A percentile compares a stretch with the other conserved stretches of the same genome.
phyloP scores from a whole-genome alignment of 2,797 vertebrate species.

The Morelia viridis region DNA sequence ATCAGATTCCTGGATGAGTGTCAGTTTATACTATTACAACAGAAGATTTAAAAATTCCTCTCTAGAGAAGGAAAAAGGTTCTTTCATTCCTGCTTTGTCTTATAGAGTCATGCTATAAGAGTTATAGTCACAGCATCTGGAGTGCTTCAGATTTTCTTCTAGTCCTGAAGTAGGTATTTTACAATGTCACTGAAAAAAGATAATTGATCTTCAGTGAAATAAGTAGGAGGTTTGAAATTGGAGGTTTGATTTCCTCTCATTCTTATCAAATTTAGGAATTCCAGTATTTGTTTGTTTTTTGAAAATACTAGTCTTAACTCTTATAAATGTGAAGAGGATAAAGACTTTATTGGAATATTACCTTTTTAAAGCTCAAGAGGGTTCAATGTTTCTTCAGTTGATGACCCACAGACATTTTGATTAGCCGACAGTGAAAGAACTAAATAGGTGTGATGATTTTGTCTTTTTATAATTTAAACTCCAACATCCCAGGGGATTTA shows the following conservation, averaged over 20 bases:
- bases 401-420: not conserved
- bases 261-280: not conserved
- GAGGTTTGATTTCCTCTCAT: not conserved
- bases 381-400: not conserved
- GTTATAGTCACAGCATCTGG: too few relatives aligned
- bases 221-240: not conserved
- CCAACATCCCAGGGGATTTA: not conserved
- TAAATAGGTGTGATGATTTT: not conserved
- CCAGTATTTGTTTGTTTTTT: too few relatives aligned
- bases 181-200: too few relatives aligned
- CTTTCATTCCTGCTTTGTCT: too few relatives aligned
- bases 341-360: not conserved
- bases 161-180: too few relatives aligned
- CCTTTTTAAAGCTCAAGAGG: not conserved
- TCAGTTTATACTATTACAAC: too few relatives aligned
- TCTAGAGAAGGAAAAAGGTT: too few relatives aligned
- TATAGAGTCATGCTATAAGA: too few relatives aligned
- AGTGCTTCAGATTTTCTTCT: too few relatives aligned
- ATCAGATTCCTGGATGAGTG: too few relatives aligned
- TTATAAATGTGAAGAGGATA: not conserved
- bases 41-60: too few relatives aligned
- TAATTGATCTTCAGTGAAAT: not conserved
- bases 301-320: not conserved
- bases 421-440: not conserved
- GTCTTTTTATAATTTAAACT: not conserved